Evolutionary conservation across 2,797 vertebrate genomes (phyloP), one percentile per base, ranked within the genome.

Genomic region (Epinephelus awoara): DNA sequence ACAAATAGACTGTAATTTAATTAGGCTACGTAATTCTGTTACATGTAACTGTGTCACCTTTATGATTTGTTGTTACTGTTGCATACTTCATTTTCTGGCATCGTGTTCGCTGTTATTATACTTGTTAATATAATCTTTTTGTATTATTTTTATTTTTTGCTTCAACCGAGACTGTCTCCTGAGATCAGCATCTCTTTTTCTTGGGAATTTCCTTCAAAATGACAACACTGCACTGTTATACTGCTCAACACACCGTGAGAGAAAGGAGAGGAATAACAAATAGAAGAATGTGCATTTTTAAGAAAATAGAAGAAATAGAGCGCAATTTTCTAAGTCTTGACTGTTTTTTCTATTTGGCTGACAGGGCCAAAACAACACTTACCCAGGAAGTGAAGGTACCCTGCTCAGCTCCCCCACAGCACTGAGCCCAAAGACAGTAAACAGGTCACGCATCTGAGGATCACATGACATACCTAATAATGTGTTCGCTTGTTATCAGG

Each of bases 301-400:
- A 46, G 47, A 25, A 15, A 44, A 4, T 12, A 19, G 13, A 27
- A 27, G 27, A 27, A 5, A 27, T 27, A 27, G 27, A 27, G 27
- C 1, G 27, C 8, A 62, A 4, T 3, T 27, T 6, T 17, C n/a
- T 11, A 44, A 38, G 11, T 5, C 5, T 17, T 6, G 15, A 18
- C 15, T 52, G 0, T 54, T 23, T 67, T 67, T 50, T 21, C 54
- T n/a, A 63, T 50, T 21, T 40, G 19, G 17, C 18, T 62, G 5
- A 44, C 4, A 14, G 59, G 49, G n/a, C 38, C 42, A 59, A 2
- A 57, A 34, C 49, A 13, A 2, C 25, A 14, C 58, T 17, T 9
- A 1, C 52, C 13, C 62, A 81, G 77, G 80, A 85, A 84, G 58
- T 55, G 6, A 18, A 59, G 74, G 66, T 64, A 74, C 67, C 44